phyloP scores from a whole-genome alignment of 2,888 invertebrate species.

The Nymphalis c-album region DNA sequence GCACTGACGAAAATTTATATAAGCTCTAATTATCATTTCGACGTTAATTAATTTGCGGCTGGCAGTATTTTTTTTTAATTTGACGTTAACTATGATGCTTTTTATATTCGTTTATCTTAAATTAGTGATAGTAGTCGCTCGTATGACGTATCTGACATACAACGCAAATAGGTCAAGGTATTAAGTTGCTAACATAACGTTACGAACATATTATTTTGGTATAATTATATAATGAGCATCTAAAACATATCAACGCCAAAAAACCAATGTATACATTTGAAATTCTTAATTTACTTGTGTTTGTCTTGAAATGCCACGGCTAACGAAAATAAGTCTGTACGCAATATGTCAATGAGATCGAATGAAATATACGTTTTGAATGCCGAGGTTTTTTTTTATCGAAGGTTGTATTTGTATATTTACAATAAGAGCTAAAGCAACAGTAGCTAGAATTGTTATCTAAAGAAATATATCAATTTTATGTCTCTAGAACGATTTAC shows the following conservation, averaged over 20 bases:
- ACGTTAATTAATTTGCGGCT: not conserved
- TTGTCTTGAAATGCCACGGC: not conserved
- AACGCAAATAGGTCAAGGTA: constrained; percentile 8
- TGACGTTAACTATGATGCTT: not conserved
- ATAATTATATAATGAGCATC: not conserved
- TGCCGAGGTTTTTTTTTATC: not conserved
- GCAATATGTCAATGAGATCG: constrained; percentile 5
- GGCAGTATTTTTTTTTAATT: not conserved
- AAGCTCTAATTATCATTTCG: not conserved
- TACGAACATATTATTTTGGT: not conserved
- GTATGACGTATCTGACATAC: not conserved
- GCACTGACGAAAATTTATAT: not conserved
- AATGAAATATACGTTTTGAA: constrained; percentile 3
- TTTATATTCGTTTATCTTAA: not conserved
- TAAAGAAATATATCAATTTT: not conserved
- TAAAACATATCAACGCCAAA: constrained; percentile 4
- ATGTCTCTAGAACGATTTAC: not conserved
- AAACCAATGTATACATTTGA: constrained; percentile 1
- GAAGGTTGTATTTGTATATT: not conserved
- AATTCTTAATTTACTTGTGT: not conserved
- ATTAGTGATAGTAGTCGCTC: no score
- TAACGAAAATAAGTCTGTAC: constrained; percentile 6
- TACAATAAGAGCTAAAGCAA: no score
- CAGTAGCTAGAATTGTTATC: not conserved
- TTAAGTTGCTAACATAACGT: not conserved